Evolutionary conservation across 2,797 vertebrate genomes (phyloP).

Genomic region (Girardinus metallicus): DNA sequence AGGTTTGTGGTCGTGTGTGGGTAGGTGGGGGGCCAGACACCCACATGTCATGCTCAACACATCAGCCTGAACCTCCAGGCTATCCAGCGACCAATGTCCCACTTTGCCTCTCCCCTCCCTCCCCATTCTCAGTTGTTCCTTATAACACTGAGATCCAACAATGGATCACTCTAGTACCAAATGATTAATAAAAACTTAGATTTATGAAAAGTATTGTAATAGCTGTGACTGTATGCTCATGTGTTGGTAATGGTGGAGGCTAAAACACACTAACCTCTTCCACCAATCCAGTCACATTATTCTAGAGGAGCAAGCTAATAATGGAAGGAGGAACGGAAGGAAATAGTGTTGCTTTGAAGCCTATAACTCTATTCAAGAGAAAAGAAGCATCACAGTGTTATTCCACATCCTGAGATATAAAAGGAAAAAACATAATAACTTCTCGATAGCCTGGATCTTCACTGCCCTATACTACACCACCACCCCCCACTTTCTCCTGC

Average conservation of each 20-base stretch:
- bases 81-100: conserved; percentile 87
- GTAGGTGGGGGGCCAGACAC: conserved; percentile 78
- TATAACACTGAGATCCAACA: conserved; percentile 73
- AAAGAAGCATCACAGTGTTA: conserved; percentile 83
- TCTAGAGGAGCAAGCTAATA: conserved; percentile 71
- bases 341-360: conserved; percentile 81
- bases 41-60: conserved; percentile 84
- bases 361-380: conserved; percentile 82
- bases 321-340: conserved; percentile 70
- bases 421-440: conserved; percentile 84
- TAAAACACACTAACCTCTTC: conserved; percentile 50
- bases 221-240: conserved; percentile 38
- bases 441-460: conserved; percentile 85
- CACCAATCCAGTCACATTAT: conserved; percentile 63
- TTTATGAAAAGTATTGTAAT: conserved; percentile 41
- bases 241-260: conserved; percentile 40
- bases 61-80: conserved; percentile 81
- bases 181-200: conserved; percentile 60
- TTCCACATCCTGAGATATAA: conserved; percentile 88
- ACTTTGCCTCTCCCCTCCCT: conserved; percentile 80
- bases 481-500: conserved; percentile 41
- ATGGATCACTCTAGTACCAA: conserved; percentile 64
- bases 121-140: conserved; percentile 48
- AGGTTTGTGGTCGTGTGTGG: conserved; percentile 52
- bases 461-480: conserved; percentile 72